Conservation (phyloP, 1,140 invertebrate genomes). For the Popillia japonica region DNA sequence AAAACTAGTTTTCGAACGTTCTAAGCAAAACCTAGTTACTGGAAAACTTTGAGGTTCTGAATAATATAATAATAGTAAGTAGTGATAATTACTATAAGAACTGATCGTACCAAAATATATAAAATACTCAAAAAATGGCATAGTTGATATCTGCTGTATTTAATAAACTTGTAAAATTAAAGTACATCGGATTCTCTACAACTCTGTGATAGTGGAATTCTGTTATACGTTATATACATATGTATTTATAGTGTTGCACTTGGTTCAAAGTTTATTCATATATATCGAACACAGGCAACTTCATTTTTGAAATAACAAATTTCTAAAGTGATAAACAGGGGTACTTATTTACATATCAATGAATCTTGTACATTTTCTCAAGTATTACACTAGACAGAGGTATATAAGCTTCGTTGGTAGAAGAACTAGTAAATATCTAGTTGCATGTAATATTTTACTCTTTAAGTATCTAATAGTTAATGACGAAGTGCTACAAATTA, state of each 20-base stretch:
- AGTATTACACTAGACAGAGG: too few species aligned
- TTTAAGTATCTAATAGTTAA: too few species aligned
- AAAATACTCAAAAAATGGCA: neutral
- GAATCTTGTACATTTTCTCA: neutral
- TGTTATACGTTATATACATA: too few species aligned
- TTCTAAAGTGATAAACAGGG: neutral
- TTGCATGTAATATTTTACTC: too few species aligned
- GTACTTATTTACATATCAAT: neutral
- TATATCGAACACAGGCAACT: neutral
- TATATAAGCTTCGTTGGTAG: too few species aligned
- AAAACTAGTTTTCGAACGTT: neutral
- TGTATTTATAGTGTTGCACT: neutral
- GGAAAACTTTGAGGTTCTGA: slow-evolving; percentile 5
- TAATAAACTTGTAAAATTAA: neutral
- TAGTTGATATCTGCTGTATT: neutral
- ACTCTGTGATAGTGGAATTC: slow-evolving; percentile 10
- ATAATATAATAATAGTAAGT: neutral
- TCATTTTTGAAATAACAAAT: neutral
- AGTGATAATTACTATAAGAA: too few species aligned
- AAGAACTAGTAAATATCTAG: too few species aligned
- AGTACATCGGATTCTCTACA: neutral
- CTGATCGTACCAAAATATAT: neutral
- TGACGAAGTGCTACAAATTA: too few species aligned
- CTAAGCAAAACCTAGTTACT: neutral
- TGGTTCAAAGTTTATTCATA: neutral